phyloP scores from a whole-genome alignment of 2,113 vertebrate genomes.

The Sylvicapra grimmia region DNA sequence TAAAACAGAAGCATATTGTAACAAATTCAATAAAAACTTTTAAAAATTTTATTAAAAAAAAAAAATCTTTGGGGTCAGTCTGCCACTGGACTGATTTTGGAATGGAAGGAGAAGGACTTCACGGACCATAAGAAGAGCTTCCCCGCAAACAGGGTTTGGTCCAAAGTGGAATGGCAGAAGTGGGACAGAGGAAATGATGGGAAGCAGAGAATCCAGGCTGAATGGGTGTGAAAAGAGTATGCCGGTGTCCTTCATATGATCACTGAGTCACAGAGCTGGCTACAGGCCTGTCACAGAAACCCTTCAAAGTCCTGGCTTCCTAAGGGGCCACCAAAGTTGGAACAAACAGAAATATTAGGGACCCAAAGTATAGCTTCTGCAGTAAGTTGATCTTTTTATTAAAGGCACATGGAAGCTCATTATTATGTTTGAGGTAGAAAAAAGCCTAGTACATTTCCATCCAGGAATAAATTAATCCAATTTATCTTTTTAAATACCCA shows the following conservation, averaged over 20 bases:
- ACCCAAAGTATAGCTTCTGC: background rate
- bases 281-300: background rate
- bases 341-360: background rate
- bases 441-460: background rate
- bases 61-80: background rate
- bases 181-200: rapidly evolving
- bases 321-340: background rate
- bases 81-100: background rate
- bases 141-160: rapidly evolving
- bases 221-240: background rate
- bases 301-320: background rate
- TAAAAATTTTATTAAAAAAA: background rate
- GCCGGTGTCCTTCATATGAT: rapidly evolving
- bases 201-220: too few relatives aligned
- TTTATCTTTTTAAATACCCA: background rate
- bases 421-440: background rate
- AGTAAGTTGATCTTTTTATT: background rate
- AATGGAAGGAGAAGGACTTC: background rate
- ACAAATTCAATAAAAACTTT: background rate
- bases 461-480: background rate
- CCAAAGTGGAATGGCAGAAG: too few relatives aligned
- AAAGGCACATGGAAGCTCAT: background rate
- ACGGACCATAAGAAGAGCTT: background rate
- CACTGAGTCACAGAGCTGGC: background rate
- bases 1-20: background rate